Percentiles rank a stretch among this genome's conserved stretches.
Evolutionary conservation across 2,113 vertebrate species (phyloP).

Genomic region (Heterotis niloticus): DNA sequence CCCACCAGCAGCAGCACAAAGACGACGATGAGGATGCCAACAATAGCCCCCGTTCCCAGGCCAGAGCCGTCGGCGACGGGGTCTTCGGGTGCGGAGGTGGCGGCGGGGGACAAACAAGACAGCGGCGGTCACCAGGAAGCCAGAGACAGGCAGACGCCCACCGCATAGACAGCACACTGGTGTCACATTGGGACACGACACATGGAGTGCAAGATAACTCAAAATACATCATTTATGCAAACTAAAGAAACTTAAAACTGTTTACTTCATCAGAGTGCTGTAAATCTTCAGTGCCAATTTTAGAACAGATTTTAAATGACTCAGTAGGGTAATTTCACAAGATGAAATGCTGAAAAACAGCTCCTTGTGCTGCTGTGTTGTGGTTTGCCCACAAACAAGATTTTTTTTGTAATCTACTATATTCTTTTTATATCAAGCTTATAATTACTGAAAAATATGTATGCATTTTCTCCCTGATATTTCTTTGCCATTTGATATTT

Average conservation of each 20-base stretch:
- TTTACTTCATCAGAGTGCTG: too few relatives aligned
- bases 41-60: slow-evolving; percentile 87
- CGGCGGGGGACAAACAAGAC: not conserved
- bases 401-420: too few relatives aligned
- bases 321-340: too few relatives aligned
- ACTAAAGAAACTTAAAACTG: too few relatives aligned
- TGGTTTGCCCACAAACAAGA: too few relatives aligned
- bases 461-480: not conserved
- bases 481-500: not conserved
- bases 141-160: not conserved
- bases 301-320: too few relatives aligned
- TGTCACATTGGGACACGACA: not conserved
- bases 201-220: not conserved
- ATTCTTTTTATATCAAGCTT: too few relatives aligned
- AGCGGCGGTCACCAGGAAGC: not conserved
- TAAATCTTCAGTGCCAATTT: too few relatives aligned
- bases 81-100: slow-evolving; percentile 39
- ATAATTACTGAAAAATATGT: too few relatives aligned
- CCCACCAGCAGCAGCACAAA: slow-evolving; percentile 86
- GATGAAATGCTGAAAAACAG: too few relatives aligned
- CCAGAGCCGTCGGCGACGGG: slow-evolving; percentile 55
- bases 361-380: too few relatives aligned
- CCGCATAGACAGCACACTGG: not conserved
- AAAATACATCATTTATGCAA: not conserved
- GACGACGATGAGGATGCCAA: slow-evolving; percentile 91